phyloP scores from a whole-genome alignment of 1,140 invertebrate genomes.

The Drosophila kohkoa region DNA sequence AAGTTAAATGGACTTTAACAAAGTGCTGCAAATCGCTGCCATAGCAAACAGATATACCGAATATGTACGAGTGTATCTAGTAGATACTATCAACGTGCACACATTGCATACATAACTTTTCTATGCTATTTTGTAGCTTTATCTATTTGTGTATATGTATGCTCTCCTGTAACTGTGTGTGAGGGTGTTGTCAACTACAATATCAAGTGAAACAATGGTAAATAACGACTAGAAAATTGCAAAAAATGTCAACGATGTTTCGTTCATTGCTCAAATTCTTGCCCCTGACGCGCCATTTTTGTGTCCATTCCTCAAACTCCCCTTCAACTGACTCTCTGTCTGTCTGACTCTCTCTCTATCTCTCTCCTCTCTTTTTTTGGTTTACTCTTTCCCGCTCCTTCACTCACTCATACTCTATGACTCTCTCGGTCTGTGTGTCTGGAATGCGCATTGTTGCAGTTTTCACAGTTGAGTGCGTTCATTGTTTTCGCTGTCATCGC shows the following conservation, averaged over 20 bases:
- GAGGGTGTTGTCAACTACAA: conserved; percentile 32
- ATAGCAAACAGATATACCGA: conserved; percentile 57
- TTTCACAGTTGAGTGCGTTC: conserved; percentile 76
- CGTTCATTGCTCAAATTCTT: conserved; percentile 71
- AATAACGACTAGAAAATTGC: conserved; percentile 83
- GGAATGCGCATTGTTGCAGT: conserved; percentile 80
- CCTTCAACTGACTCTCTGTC: neutral
- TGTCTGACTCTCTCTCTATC: conserved; percentile 1
- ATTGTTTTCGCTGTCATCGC: conserved; percentile 79
- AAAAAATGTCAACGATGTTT: conserved; percentile 76
- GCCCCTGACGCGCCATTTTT: conserved; percentile 66
- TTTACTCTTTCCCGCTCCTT: conserved; percentile 4
- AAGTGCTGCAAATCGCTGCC: conserved; percentile 76
- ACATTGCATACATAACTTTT: neutral
- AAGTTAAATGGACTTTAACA: conserved; percentile 76
- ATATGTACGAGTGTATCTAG: conserved; percentile 1
- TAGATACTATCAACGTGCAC: no score
- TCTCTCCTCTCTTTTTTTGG: neutral
- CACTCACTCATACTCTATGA: neutral
- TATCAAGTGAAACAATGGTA: conserved; percentile 74
- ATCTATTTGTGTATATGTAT: conserved; percentile 22
- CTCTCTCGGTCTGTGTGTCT: conserved; percentile 23
- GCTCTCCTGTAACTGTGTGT: neutral
- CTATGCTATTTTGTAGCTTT: neutral
- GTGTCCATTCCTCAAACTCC: conserved; percentile 20